Evolutionary conservation across 2,113 vertebrate species (phyloP), one percentile per base, ranked within the genome.

Genomic region (Notarius quadriscutis): DNA sequence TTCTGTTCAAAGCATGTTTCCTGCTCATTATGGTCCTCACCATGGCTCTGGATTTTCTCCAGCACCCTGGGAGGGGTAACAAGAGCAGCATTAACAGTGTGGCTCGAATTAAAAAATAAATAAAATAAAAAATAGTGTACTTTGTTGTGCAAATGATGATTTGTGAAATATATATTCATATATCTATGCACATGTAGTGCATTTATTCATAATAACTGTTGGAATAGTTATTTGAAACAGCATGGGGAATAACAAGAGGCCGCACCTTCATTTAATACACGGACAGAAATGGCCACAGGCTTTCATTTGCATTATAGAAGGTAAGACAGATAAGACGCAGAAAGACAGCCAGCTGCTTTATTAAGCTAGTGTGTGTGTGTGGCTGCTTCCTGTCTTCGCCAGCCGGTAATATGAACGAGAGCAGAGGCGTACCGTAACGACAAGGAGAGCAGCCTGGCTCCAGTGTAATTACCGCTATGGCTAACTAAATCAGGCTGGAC

Each of bases 381-480:
- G 81, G 62, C 50, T 51, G 83, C 65, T 65, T 58, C 25, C 67
- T 72, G 41, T 67, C 69, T 67, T 69, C 71, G 48, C 30, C 48
- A 48, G 77, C 41, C 11, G 17, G 34, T 53, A 83, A 74, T 65
- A 63, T 65, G 72, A 57, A 63, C 8, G 48, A 63, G 84, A 72
- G 57, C 30, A 51, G 63, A 53, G 58, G 67, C 8, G 9, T 75
- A 65, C 80, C 18, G 7, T 81, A 69, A 53, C 41, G 65, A 80
- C 25, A 63, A 86, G 69, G 71, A 83, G 86, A 79, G 63, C 87
- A 84, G 83, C 88, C 41, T 80, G 87, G 83, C 86, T 84, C n/a
- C 84, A 71, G 62, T 90, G 88, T 88, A 92, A 92, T 92, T 91
- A 86, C 78, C 62, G 85, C 84, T 87, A 88, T 88, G 91, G 86